phyloP scores from a whole-genome alignment of 92 coral and sea anemone genomes.

The Porites evermanni region DNA sequence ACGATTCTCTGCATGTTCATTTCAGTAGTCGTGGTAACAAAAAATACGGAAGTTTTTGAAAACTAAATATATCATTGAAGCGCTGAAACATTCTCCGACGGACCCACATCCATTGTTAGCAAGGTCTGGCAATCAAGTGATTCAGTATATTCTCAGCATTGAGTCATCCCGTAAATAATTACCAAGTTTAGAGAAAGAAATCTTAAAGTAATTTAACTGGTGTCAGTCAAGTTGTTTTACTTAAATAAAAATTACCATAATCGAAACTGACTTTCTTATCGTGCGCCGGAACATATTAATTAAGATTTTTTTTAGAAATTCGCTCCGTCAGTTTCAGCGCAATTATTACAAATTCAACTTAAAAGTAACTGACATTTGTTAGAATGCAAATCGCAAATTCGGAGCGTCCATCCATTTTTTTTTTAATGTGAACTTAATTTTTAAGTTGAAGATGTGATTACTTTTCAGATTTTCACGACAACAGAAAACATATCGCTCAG shows the following conservation, averaged over 20 bases:
- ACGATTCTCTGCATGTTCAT: neutral
- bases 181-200: neutral
- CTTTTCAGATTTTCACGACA: neutral
- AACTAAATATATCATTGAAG: neutral
- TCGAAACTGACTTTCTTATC: neutral
- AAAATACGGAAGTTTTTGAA: neutral
- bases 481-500: neutral
- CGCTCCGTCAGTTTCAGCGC: no score
- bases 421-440: no score
- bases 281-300: no score
- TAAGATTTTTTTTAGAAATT: no score
- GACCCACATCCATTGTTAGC: neutral
- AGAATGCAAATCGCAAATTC: neutral
- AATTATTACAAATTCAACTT: no score
- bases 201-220: neutral
- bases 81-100: neutral
- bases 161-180: neutral
- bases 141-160: neutral
- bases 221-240: neutral
- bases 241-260: neutral
- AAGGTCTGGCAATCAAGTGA: neutral
- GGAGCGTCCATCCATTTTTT: neutral
- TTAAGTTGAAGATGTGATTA: no score
- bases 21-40: neutral
- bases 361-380: no score